Base-by-base conservation (phyloP, 2,797 vertebrate species). In the Cottoperca gobio region DNA sequence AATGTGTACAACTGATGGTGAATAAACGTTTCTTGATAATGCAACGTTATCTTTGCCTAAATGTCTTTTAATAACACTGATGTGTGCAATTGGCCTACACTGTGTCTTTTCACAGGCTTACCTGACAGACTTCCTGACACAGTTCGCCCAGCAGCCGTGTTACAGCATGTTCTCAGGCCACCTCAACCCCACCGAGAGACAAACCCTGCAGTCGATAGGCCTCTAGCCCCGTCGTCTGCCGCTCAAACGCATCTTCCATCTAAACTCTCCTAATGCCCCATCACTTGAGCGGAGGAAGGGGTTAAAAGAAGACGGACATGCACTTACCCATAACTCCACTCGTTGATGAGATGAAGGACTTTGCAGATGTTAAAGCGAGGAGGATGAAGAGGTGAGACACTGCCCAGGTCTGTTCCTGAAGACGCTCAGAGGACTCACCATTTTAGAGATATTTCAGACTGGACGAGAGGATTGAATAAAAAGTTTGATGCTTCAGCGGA, bases 91-190 rank as follows among this genome's bases (percentile, higher is more conserved):
- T 49, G 6, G 59, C 63, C 57, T 54, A 11, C 62, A 0, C 19
- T 55, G 14, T 73, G 14, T 91, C 17, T 60, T 39, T 24, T 62
- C 65, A 4, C 91, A 99, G 98, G 97, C 97, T 2, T 99, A 99
- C 89, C 96, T 99, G 88, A 99, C 98, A 0, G 97, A 99, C 76
- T 99, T 99, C 94, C 94, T 99, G 83, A 97, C 97, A 42, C 98
- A 99, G 94, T 99, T 99, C 79, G 96, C 98, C 21, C 98, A 98
- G 94, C 98, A 99, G 88, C 97, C 98, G 0, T 99, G 97, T 92
- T 99, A 98, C 88, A 94, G 96, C 73, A 94, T 97, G 95, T 99
- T 99, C 92, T 99, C 97, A 26, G 95, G 97, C 81, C 98, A 99
- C 90, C 96, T 99, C 83, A 99, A 96, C 85, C 97, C 96, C 82